Conservation (phyloP, 2,888 invertebrate species). For the Diarsia dahlii region DNA sequence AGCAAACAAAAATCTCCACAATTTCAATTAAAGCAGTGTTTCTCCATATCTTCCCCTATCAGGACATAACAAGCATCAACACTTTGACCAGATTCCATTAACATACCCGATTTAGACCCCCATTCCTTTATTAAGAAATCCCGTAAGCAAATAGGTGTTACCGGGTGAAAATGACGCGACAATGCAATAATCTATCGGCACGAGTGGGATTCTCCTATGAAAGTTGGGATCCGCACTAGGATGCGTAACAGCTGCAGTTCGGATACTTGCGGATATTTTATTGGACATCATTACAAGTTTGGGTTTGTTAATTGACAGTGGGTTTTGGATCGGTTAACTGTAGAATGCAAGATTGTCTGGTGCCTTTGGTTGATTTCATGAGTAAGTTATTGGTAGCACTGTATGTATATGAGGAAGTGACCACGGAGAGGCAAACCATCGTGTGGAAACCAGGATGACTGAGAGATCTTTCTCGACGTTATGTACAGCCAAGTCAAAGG, state of each 20-base stretch:
- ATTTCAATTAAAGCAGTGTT: constrained; percentile 32
- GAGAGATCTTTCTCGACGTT: no score
- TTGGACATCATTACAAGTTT: constrained; percentile 25
- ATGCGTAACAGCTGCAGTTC: constrained; percentile 56
- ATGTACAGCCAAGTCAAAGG: no score
- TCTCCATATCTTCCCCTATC: background rate
- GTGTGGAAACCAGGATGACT: no score
- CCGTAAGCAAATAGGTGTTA: constrained; percentile 74
- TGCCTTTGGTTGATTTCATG: background rate
- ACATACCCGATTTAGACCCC: constrained; percentile 43
- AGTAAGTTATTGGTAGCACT: background rate
- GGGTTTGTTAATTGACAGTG: constrained; percentile 3
- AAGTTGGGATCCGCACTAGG: constrained; percentile 69
- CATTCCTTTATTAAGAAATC: constrained; percentile 64
- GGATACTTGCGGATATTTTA: constrained; percentile 11
- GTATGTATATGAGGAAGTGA: background rate
- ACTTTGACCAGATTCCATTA: constrained; percentile 62
- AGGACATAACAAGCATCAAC: constrained; percentile 24
- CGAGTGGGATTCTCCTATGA: constrained; percentile 54
- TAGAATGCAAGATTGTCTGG: background rate
- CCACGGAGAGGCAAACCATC: no score
- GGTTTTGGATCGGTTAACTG: background rate
- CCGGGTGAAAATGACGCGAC: constrained; percentile 82
- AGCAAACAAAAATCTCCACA: background rate
- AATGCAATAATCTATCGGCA: constrained; percentile 82